Evolutionary conservation across 2,113 vertebrate species (phyloP).

Genomic region (Trochalopteron elliotii): DNA sequence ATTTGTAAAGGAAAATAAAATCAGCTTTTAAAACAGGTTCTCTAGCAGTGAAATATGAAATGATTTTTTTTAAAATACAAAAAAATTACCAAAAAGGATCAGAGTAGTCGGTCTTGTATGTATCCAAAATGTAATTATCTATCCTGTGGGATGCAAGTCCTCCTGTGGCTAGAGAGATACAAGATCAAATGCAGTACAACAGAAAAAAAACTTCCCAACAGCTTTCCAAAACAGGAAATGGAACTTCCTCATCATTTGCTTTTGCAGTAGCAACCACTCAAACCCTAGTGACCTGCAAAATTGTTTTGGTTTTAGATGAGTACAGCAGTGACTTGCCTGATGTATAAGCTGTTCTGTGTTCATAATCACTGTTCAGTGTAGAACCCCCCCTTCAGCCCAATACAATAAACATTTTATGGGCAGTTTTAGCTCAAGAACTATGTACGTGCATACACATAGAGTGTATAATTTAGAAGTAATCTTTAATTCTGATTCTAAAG

Average conservation of each 20-base stretch:
- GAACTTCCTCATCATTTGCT: background rate
- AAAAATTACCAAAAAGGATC: background rate
- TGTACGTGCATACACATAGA: fast-evolving
- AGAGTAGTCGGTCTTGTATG: background rate
- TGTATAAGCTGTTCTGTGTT: background rate
- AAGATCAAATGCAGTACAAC: background rate
- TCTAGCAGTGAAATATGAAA: background rate
- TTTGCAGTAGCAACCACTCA: background rate
- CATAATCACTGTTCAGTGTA: background rate
- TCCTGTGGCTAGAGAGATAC: background rate
- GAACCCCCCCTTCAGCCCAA: background rate
- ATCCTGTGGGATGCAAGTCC: background rate
- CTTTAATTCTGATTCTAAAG: background rate
- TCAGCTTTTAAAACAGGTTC: background rate
- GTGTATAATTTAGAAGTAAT: background rate
- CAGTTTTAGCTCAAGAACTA: background rate
- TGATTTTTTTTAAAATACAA: background rate
- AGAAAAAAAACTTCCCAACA: background rate
- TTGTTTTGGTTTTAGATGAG: background rate
- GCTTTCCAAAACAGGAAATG: background rate
- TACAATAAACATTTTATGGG: background rate
- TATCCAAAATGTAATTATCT: background rate
- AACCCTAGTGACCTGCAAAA: background rate
- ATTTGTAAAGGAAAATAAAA: background rate
- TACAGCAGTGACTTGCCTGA: background rate